Evolutionary conservation across 2,113 vertebrate genomes (phyloP).

Genomic region (Tauraco erythrolophus): DNA sequence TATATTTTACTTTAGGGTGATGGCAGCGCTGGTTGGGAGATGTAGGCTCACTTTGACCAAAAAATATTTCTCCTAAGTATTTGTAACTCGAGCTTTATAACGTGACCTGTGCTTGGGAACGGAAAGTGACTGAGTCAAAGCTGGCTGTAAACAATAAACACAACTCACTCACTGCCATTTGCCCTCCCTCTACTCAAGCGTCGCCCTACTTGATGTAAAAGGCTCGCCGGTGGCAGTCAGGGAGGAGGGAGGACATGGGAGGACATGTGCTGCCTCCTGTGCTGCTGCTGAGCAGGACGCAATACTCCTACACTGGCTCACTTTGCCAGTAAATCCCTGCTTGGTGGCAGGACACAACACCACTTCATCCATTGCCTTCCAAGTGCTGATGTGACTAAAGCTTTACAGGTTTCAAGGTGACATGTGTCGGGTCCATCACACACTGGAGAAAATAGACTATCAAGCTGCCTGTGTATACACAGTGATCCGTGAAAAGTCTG

Average conservation of each 20-base stretch:
- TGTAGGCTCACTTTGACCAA: neutral
- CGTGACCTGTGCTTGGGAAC: neutral
- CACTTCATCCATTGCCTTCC: neutral
- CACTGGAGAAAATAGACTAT: neutral
- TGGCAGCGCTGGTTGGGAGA: neutral
- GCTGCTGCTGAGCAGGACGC: neutral
- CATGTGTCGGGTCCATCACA: fast-evolving
- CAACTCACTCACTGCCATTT: neutral
- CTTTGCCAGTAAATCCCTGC: neutral
- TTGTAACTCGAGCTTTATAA: neutral
- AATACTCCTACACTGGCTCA: fast-evolving
- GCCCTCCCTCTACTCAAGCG: neutral
- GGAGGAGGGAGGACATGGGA: neutral
- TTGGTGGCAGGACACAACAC: neutral
- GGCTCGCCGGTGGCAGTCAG: neutral
- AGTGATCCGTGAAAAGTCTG: neutral
- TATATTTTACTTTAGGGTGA: neutral
- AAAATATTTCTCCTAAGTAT: neutral
- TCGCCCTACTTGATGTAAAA: fast-evolving
- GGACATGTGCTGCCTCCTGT: fast-evolving
- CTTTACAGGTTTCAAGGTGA: neutral
- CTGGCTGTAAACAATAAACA: neutral
- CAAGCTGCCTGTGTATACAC: neutral
- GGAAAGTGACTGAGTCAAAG: neutral
- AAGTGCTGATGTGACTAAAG: neutral